Percentiles rank a stretch among this genome's conserved stretches.
These are phyloP conservation scores for Idaea dimidiata DNA, from an alignment of 2,888 invertebrate genomes.

Conservation along the genomic window DNA sequence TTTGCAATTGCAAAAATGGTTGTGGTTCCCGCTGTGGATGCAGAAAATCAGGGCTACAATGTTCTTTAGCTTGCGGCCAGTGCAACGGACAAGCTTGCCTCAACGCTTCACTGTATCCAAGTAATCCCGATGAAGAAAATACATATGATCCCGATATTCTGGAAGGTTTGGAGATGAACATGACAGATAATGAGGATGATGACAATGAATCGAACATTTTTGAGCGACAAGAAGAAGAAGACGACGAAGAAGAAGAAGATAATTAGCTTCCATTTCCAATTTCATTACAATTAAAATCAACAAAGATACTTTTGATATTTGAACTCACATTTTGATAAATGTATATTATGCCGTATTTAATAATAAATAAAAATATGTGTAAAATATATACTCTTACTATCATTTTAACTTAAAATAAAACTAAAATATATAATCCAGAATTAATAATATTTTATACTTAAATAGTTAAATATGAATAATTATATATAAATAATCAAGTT, in stretches of 20 bases:
- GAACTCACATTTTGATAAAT: conserved; percentile 26
- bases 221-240: conserved; percentile 25
- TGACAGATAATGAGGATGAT: conserved; percentile 30
- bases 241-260: conserved; percentile 28
- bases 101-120: conserved; percentile 25
- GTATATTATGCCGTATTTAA: conserved; percentile 23
- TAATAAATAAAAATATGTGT: conserved; percentile 24
- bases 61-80: conserved; percentile 29
- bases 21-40: conserved; percentile 35
- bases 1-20: conserved; percentile 36
- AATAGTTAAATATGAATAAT: conserved; percentile 23
- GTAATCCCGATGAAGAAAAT: conserved; percentile 26
- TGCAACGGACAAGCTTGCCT: conserved; percentile 24
- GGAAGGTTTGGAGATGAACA: conserved; percentile 30
- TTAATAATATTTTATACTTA: conserved; percentile 24
- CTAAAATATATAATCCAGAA: conserved; percentile 19
- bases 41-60: conserved; percentile 25
- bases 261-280: conserved; percentile 24
- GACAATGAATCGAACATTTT: conserved; percentile 27
- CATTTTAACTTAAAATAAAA: conserved; percentile 21
- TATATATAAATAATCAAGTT: conserved; percentile 17
- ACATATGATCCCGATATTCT: conserved; percentile 29
- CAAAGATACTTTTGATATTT: conserved; percentile 17
- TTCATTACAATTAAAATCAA: conserved; percentile 22
- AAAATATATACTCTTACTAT: conserved; percentile 14